These are phyloP conservation scores for Gouania willdenowi DNA, from an alignment of 2,797 vertebrate genomes.

Conservation along the genomic window DNA sequence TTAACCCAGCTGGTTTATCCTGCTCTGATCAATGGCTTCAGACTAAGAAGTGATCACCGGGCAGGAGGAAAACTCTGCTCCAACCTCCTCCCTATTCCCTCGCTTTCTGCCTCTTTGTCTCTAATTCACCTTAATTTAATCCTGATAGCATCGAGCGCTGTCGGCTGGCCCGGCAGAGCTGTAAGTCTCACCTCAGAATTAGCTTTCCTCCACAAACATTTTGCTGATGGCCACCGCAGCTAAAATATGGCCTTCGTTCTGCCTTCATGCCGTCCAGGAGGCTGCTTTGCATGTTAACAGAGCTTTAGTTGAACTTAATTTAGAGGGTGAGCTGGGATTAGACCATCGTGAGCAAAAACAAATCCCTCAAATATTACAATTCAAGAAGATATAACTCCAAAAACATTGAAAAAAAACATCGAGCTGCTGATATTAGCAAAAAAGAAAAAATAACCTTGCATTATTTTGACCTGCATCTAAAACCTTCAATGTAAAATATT, in stretches of 20 bases:
- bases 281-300: conserved; percentile 76
- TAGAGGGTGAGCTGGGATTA: too few species aligned
- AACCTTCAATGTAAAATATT: too few species aligned
- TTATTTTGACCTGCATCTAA: too few species aligned
- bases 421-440: too few species aligned
- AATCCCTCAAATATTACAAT: too few species aligned
- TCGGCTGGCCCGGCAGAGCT: conserved; percentile 65
- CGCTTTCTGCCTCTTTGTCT: conserved; percentile 65
- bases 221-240: conserved; percentile 67
- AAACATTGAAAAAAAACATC: too few species aligned
- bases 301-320: conserved; percentile 65
- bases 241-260: conserved; percentile 72
- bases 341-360: too few species aligned
- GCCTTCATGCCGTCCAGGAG: conserved; percentile 4
- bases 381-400: too few species aligned
- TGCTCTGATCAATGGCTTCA: conserved; percentile 73
- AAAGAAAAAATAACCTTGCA: too few species aligned
- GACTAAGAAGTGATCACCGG: conserved; percentile 70
- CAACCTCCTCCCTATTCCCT: conserved; percentile 73
- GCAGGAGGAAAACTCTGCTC: conserved; percentile 64
- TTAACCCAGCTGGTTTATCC: conserved; percentile 65
- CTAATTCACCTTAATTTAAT: conserved; percentile 83
- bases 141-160: conserved; percentile 76
- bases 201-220: conserved; percentile 67
- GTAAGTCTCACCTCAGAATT: conserved; percentile 74